Conservation (phyloP, 2,113 vertebrate genomes). For the Paradoxurus hermaphroditus region DNA sequence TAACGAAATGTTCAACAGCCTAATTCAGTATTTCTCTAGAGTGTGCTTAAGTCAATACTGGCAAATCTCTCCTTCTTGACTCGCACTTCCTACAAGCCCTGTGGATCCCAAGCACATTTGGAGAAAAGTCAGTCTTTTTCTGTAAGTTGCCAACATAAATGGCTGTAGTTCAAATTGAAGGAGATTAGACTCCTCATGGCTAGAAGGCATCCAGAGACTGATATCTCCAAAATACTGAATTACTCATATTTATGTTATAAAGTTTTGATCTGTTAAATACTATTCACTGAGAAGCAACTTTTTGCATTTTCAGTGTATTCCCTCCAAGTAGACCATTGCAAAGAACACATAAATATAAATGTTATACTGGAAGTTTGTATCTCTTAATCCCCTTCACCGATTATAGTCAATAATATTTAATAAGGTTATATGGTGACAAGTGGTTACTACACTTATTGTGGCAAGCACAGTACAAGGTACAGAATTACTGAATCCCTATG, state of each 20-base stretch:
- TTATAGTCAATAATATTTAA: background rate
- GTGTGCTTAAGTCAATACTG: background rate
- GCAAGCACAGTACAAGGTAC: background rate
- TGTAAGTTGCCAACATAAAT: background rate
- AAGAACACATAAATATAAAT: constrained; percentile 29
- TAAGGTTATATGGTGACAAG: background rate
- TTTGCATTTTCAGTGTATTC: constrained; percentile 19
- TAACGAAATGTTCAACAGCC: background rate
- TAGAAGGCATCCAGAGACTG: background rate
- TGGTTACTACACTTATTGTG: background rate
- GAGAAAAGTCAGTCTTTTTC: background rate
- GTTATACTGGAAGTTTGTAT: background rate
- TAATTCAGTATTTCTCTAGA: background rate
- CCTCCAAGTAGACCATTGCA: background rate
- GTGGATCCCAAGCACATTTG: background rate
- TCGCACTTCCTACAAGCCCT: background rate
- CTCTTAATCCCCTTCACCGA: background rate
- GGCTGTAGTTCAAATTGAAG: background rate
- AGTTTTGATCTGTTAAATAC: background rate
- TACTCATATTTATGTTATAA: background rate
- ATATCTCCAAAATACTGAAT: background rate
- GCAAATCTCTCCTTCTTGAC: background rate
- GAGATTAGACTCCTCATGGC: background rate
- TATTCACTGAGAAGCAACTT: background rate
- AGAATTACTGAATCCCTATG: background rate